Base-by-base conservation (phyloP, 2,797 vertebrate genomes). In the Poecilia gillii region DNA sequence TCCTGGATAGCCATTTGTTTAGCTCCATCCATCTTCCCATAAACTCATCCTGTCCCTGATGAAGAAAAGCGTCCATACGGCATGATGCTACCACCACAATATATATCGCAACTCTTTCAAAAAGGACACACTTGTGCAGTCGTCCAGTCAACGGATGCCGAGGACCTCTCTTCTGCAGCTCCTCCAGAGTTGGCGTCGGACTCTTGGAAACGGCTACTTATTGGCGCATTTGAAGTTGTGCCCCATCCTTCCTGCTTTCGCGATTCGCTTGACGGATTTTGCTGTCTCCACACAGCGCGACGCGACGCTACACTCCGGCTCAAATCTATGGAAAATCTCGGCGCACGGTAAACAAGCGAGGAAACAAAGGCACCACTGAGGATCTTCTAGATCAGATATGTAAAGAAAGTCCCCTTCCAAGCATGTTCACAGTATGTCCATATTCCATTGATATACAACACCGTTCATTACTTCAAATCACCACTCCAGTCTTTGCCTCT, bases 321-420 rank as follows among this genome's bases (percentile, higher is more conserved):
- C 74, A 85, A 81, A 91, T 76, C 51, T 81, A 87, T 84, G 86
- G 91, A 91, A 91, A 92, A 91, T 81, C 88, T 89, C 87, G 75
- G 79, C 84, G 86, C 83, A 83, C 84, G 80, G 90, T 91, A 91
- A 93, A 94, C 92, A 94, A 89, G 90, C 43, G n/a, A 28, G 75
- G 74, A 87, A 86, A 94, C 91, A 94, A 94, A 89, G 85, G 82
- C 57, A 23, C 81, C 78, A 87, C 88, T 93, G 91, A 91, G 76
- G 80, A 74, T 31, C 9, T 77, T 83, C 85, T 82, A 81, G 43
- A 79, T 86, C 83, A 79, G 76, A 84, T 84, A 82, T 83, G 84
- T 28, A 82, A 82, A 78, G 76, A 78, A 74, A 87, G 73, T n/a
- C 75, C 57, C 55, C 12, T 25, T 89, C 57, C 78, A 88, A 47